Base-by-base conservation (phyloP, 2,797 vertebrate species). In the Coregonus sp. region DNA sequence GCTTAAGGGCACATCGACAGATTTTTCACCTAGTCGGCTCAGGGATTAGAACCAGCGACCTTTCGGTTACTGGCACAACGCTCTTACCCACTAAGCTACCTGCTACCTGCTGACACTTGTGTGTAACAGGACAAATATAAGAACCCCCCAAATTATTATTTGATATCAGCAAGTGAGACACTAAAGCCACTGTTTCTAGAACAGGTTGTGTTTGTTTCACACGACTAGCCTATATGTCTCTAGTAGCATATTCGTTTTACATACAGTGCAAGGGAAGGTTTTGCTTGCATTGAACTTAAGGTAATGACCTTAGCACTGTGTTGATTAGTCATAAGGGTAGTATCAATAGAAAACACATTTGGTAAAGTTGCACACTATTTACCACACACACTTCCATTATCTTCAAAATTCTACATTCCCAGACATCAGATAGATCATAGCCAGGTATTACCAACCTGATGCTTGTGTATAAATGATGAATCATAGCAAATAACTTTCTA, bases 201-300 rank as follows among this genome's bases (percentile, higher is more conserved):
- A 63, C 25, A 25, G 81, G 78, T 86, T 35, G 61, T 61, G 76
- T 80, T 90, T 85, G 67, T 85, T 81, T 86, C 73, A 35, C 4
- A 16, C 56, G 25, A 63, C 59, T 63, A 20, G 40, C 2, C 40
- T 71, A 67, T 15, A 25, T 5, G 72, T 70, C 61, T 75, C 25
- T 68, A 65, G 66, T 2, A 35, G 18, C 63, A 74, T 66, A 5
- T 31, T 74, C 15, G 37, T 5, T 20, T 29, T 71, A 67, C 31
- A 33, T 67, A 35, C 66, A 67, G 20, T 11, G 25, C 16, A 20
- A 70, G 5, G n/a, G 20, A 50, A 69, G 65, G 77, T 72, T 33
- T 11, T 76, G 54, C 29, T 54, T 72, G 11, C 18, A 72, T 75
- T 65, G 40, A 72, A 7, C 1, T 66, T 74, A 72, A 71, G 31